phyloP scores from a whole-genome alignment of 2,888 invertebrate species.

The Heliconius cydno region DNA sequence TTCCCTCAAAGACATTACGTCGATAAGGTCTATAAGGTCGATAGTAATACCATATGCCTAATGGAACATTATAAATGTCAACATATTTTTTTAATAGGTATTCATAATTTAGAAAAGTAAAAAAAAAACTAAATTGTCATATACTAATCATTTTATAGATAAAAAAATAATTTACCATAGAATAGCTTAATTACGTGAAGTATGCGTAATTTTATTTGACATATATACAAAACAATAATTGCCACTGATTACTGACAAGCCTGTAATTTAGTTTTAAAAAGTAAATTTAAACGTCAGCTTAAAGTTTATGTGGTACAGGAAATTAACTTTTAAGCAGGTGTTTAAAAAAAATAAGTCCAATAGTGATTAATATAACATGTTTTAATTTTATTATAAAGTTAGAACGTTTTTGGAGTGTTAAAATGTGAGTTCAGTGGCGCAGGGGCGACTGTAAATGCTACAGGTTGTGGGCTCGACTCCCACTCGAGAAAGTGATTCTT shows the following conservation, averaged over 20 bases:
- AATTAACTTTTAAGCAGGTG: constrained; percentile 15
- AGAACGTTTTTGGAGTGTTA: not conserved
- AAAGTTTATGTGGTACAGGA: constrained; percentile 1
- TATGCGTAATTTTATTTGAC: constrained; percentile 22
- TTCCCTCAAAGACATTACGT: not conserved
- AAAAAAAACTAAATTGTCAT: not conserved
- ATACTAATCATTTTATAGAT: not conserved
- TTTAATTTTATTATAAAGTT: not conserved
- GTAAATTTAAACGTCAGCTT: not conserved
- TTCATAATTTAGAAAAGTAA: no score
- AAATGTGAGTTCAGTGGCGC: not conserved
- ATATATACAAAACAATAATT: constrained; percentile 24
- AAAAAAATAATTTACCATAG: not conserved
- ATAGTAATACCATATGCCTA: no score
- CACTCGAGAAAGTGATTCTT: no score
- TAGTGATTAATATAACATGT: not conserved
- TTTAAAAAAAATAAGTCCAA: not conserved
- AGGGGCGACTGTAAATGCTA: no score
- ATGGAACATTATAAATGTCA: no score
- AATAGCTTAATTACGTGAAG: constrained; percentile 16
- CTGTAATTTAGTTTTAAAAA: constrained; percentile 5
- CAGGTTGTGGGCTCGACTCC: no score
- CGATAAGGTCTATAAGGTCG: not conserved
- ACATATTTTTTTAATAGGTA: no score
- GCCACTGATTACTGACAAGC: constrained; percentile 23